Conservation (phyloP, 2,797 vertebrate genomes). For the Sciurus carolinensis region DNA sequence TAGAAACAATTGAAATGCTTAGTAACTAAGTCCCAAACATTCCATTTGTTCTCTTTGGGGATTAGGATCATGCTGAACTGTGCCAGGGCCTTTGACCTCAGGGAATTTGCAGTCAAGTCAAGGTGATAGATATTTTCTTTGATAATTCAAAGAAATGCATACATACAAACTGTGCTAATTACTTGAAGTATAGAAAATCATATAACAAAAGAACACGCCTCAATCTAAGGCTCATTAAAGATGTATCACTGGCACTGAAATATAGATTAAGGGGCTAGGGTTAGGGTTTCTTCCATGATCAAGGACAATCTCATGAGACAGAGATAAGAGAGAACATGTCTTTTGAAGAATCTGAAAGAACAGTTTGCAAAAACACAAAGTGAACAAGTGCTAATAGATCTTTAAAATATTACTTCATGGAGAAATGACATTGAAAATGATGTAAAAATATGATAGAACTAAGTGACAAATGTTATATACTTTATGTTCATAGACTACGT, state of each 20-base stretch:
- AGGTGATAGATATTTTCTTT: not conserved
- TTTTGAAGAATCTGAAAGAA: not conserved
- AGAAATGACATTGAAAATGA: not conserved
- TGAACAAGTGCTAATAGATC: not conserved
- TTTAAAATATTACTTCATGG: not conserved
- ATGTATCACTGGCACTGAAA: not conserved
- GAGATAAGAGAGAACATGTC: not conserved
- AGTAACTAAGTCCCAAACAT: not conserved
- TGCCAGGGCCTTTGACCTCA: not conserved
- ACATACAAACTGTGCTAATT: not conserved
- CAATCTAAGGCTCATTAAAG: not conserved
- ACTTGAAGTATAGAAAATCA: not conserved
- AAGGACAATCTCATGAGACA: not conserved
- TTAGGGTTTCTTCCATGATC: not conserved
- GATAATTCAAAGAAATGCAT: not conserved
- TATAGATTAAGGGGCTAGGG: not conserved
- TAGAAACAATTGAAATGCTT: not conserved
- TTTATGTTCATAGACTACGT: not conserved
- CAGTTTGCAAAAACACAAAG: not conserved
- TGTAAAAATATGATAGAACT: not conserved
- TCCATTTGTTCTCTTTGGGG: accelerated
- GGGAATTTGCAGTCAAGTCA: not conserved
- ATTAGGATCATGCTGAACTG: accelerated
- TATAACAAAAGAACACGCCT: not conserved
- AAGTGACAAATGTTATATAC: not conserved